phyloP scores from a whole-genome alignment of 2,888 invertebrate genomes.

The Griposia aprilina region DNA sequence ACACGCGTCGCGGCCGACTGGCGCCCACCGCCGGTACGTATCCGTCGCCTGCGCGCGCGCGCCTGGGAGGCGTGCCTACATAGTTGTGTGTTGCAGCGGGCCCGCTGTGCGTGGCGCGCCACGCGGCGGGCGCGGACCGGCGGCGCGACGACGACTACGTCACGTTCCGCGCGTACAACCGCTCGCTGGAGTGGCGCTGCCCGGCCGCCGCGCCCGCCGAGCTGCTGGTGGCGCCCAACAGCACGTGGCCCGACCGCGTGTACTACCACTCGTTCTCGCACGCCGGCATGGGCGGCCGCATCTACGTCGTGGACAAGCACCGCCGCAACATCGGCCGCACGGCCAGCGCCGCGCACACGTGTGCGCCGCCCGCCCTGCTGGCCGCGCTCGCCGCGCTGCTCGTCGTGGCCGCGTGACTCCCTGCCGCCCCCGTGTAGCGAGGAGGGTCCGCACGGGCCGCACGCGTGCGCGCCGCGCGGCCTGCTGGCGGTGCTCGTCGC shows the following conservation, averaged over 20 bases:
- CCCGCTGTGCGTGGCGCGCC: slow-evolving; percentile 94
- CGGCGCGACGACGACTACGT: slow-evolving; percentile 94
- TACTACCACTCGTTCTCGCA: slow-evolving; percentile 98
- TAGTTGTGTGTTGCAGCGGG: slow-evolving; percentile 90
- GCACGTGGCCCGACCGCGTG: slow-evolving; percentile 97
- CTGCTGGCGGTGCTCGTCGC: background rate
- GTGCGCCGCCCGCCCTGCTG: background rate
- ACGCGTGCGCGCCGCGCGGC: background rate
- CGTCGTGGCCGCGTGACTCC: slow-evolving; percentile 58
- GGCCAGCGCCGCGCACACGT: slow-evolving; percentile 7
- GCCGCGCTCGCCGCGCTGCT: background rate
- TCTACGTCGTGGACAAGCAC: slow-evolving; percentile 96
- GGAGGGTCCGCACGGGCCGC: background rate
- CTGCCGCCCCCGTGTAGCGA: too few relatives aligned
- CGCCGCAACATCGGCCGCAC: slow-evolving; percentile 80
- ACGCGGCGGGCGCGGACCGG: slow-evolving; percentile 92
- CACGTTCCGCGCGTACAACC: slow-evolving; percentile 96
- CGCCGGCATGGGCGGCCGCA: slow-evolving; percentile 98
- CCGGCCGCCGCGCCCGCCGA: slow-evolving; percentile 91
- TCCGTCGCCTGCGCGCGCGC: fast-evolving
- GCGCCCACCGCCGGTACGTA: slow-evolving; percentile 93
- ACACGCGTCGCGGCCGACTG: slow-evolving; percentile 95
- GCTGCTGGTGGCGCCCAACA: slow-evolving; percentile 95
- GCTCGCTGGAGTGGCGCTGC: slow-evolving; percentile 93
- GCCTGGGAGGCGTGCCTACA: background rate